Evolutionary conservation across 92 coral and sea anemone genomes (phyloP), one percentile per base, ranked within the genome.

Genomic region (Bergia puertoricense): DNA sequence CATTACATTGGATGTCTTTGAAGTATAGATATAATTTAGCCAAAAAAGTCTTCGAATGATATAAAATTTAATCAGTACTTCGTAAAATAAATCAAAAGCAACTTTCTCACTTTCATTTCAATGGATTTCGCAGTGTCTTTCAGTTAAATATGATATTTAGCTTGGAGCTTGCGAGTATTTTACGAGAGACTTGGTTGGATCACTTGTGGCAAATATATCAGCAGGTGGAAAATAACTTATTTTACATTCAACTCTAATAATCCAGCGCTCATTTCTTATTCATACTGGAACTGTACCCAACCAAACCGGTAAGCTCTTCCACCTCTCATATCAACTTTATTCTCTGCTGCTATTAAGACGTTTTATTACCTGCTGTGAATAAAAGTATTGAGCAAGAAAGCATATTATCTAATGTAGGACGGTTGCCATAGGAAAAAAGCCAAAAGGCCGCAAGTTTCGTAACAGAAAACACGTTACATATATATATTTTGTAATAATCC

Each of bases 221-320:
- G 69, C 69, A 62, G 69, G 69, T 62, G 69, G 59, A 54, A 54
- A 54, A 13, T 54, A 54, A 13, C 59, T 8, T 54, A 54, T 54
- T 54, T 54, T 62, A 62, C 69, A 62, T 62, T 22, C n/a, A 6
- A 62, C 6, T 16, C 69, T 16, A 62, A 62, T 62, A 62, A 20
- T 73, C 77, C 77, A 20, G 18, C 41, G 77, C 77, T 73, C 77
- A 73, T 73, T 36, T 73, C 41, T 73, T 73, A 73, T 73, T 73
- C 40, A 73, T 73, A 73, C 77, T 37, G 43, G n/a, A 73, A 3
- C 44, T 7, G 44, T 73, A 73, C 42, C 15, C 77, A 37, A 73
- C 43, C 16, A 73, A 73, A 62, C 30, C 69, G n/a, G 69, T 62
- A 18, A 62, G 30, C 30, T 22, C 69, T 62, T 62, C n/a, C 69